Evolutionary conservation across 2,888 invertebrate species (phyloP).

Genomic region (Dasysyrphus albostriatus): DNA sequence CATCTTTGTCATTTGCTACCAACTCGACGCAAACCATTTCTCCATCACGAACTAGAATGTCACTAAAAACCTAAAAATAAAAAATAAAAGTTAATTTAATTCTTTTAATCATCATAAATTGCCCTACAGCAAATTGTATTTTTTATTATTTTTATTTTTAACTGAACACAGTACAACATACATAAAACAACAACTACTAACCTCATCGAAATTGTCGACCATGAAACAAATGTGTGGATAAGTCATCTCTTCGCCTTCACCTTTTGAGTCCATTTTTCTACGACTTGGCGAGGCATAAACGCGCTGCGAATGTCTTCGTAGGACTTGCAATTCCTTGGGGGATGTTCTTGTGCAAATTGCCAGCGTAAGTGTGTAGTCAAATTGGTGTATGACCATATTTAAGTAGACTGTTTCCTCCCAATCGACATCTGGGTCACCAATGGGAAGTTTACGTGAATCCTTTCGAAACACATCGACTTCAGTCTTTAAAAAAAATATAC

Average conservation of each 20-base stretch:
- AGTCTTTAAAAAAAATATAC: constrained; percentile 86
- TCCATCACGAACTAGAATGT: constrained; percentile 98
- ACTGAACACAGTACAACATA: background rate
- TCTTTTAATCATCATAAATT: constrained; percentile 37
- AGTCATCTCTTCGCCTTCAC: constrained; percentile 98
- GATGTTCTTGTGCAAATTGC: constrained; percentile 99
- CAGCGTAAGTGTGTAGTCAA: constrained; percentile 98
- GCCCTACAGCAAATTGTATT: background rate
- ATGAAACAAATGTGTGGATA: constrained; percentile 99
- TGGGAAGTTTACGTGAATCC: constrained; percentile 97
- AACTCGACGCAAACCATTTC: constrained; percentile 99
- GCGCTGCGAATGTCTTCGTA: constrained; percentile 95
- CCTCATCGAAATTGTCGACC: constrained; percentile 99
- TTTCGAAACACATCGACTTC: constrained; percentile 98
- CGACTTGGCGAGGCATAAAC: constrained; percentile 99
- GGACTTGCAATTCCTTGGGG: constrained; percentile 98
- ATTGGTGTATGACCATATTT: constrained; percentile 98
- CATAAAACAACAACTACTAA: constrained; percentile 80
- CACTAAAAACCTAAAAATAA: constrained; percentile 94
- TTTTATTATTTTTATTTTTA: background rate
- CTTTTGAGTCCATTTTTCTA: constrained; percentile 98
- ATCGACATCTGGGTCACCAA: constrained; percentile 97
- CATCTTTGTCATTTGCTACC: constrained; percentile 95
- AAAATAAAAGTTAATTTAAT: constrained; percentile 16
- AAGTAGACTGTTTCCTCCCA: constrained; percentile 99